A percentile compares a stretch with the other conserved stretches of the same genome.
These are phyloP conservation scores for Brachionus angularis DNA, from an alignment of 1,140 invertebrate genomes.

Conservation along the genomic window DNA sequence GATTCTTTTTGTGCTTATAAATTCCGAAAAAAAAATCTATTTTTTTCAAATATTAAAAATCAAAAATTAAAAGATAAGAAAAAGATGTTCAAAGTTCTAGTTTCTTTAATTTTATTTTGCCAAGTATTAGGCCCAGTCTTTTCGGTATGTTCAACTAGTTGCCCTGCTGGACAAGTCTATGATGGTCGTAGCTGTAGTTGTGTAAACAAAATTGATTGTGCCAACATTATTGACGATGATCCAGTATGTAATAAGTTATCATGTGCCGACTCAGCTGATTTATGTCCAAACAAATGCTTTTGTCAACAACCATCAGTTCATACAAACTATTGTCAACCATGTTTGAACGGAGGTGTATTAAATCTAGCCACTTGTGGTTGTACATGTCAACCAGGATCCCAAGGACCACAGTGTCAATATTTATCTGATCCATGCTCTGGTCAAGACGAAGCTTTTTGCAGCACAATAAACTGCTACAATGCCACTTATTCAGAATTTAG, in stretches of 20 bases:
- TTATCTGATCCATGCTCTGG: slow-evolving; percentile 3
- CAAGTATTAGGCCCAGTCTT: too few species aligned
- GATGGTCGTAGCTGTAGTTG: not conserved
- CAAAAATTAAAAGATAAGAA: too few species aligned
- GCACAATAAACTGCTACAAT: slow-evolving; percentile 24
- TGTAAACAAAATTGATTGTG: not conserved
- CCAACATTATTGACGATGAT: not conserved
- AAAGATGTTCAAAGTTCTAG: too few species aligned
- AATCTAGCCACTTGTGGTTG: slow-evolving; percentile 10
- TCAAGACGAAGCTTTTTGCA: slow-evolving; percentile 24
- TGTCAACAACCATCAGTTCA: slow-evolving; percentile 11
- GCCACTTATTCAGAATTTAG: slow-evolving; percentile 11
- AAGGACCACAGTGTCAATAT: slow-evolving; percentile 34
- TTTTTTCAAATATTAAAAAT: too few species aligned
- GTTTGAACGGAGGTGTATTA: slow-evolving; percentile 32
- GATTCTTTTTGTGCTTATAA: too few species aligned
- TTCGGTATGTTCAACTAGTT: too few species aligned
- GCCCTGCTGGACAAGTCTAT: not conserved
- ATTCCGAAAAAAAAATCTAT: too few species aligned
- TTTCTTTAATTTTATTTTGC: too few species aligned
- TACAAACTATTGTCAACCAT: slow-evolving; percentile 12
- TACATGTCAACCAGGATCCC: slow-evolving; percentile 1
- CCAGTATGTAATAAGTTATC: not conserved
- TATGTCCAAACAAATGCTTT: slow-evolving; percentile 34
- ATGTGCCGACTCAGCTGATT: not conserved